Percentiles rank a stretch among this genome's conserved stretches.
Evolutionary conservation across 2,888 invertebrate genomes (phyloP).

Genomic region (Brachylomia viminalis): DNA sequence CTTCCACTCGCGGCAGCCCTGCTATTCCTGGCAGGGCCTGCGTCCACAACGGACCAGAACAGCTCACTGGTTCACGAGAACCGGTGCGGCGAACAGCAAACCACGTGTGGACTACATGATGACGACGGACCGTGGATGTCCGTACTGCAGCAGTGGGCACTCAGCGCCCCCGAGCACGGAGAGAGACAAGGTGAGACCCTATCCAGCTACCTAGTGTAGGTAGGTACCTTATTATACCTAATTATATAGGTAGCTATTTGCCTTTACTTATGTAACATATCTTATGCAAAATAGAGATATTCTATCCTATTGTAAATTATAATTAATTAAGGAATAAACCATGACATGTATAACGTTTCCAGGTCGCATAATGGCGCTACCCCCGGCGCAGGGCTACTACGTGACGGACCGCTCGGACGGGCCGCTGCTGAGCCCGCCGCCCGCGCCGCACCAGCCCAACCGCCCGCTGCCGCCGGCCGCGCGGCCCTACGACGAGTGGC

Average conservation of each 20-base stretch:
- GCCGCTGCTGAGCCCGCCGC: conserved; percentile 68
- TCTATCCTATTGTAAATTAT: neutral
- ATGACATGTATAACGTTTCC: conserved; percentile 21
- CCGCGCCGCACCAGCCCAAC: conserved; percentile 62
- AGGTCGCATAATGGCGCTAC: conserved; percentile 86
- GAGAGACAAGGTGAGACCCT: conserved; percentile 78
- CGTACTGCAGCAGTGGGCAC: conserved; percentile 92
- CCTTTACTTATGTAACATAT: too few relatives aligned
- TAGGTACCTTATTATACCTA: too few relatives aligned
- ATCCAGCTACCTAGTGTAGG: neutral
- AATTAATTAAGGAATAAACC: neutral
- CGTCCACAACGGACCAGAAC: conserved; percentile 66
- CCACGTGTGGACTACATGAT: conserved; percentile 61
- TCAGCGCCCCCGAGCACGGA: conserved; percentile 79
- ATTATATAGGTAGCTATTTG: too few relatives aligned
- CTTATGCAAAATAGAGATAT: neutral
- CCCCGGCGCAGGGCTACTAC: conserved; percentile 85
- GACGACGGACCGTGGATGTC: conserved; percentile 90
- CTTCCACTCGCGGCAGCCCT: conserved; percentile 47
- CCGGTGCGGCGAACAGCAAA: conserved; percentile 54
- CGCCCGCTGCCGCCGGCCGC: conserved; percentile 59
- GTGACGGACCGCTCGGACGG: conserved; percentile 84
- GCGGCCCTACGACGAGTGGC: conserved; percentile 84
- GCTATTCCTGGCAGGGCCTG: conserved; percentile 54
- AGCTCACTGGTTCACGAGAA: conserved; percentile 54